Base-by-base conservation (phyloP, 2,888 invertebrate genomes). In the Pollenia griseotomentosa region DNA sequence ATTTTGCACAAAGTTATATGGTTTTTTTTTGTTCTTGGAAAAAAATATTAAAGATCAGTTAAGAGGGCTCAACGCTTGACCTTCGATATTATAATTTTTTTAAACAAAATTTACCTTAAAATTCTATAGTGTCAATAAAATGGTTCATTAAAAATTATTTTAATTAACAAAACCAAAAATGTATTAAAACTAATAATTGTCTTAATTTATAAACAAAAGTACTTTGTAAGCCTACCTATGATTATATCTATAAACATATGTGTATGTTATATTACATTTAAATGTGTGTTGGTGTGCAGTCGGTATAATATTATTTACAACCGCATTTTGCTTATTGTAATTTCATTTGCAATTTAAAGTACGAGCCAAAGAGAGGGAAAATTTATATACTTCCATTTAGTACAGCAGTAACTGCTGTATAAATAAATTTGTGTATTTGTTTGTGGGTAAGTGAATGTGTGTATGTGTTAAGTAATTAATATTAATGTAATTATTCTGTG, bases 401-500 rank as follows among this genome's bases (percentile, higher is more conserved):
- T 33, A 10, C 14, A 11, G 59, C n/a, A 73, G 44, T 23, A 48
- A 51, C 51, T n/a, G 53, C 42, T 70, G 11, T 57, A 14, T 51
- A 81, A 57, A 73, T 66, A 7, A 66, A 12, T 66, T 48, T 55
- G 12, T n/a, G 1, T 77, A 14, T 23, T 42, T 46, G 16, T 70
- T 19, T 61, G 57, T 23, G 4, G 23, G 33, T 9, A 23, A 6
- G 33, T 44, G 11, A 74, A 44, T 48, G 48, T 68, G 16, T 79
- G 57, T 48, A 48, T 68, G 81, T 78, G 86, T 40, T 61, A 66
- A 77, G 90, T 91, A 91, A 91, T 91, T 89, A 91, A 91, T 91
- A 90, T 91, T 91, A 91, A 91, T 91, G 91, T 90, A 90, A 90
- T 91, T 90, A 89, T 90, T 33, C 6, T 33, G 33, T 70, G 68